phyloP scores from a whole-genome alignment of 2,113 vertebrate species.

The Natator depressus region DNA sequence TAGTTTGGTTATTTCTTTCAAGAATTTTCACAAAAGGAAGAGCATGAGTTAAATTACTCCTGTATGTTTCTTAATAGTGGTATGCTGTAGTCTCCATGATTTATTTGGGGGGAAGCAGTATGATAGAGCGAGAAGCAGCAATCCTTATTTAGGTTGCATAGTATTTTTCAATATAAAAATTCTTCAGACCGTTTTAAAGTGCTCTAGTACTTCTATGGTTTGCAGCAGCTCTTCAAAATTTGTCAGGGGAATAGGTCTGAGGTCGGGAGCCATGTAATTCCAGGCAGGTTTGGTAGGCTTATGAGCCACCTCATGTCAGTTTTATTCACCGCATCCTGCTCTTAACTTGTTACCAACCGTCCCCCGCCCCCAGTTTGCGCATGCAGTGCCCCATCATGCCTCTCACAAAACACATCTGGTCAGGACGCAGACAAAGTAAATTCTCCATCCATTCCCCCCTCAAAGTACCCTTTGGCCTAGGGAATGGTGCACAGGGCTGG shows the following conservation, averaged over 20 bases:
- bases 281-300: background rate
- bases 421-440: background rate
- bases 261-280: background rate
- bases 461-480: background rate
- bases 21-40: background rate
- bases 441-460: background rate
- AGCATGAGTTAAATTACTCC: background rate
- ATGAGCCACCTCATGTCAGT: background rate
- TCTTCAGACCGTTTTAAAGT: background rate
- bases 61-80: background rate
- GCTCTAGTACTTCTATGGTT: background rate
- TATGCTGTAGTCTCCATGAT: background rate
- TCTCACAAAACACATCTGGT: background rate
- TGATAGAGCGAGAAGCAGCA: background rate
- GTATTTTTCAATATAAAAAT: background rate
- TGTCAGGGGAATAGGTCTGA: no score
- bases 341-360: background rate
- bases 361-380: background rate
- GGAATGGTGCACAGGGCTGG: background rate
- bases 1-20: background rate
- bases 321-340: background rate
- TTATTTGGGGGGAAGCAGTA: background rate
- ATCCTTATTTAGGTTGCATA: background rate
- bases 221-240: background rate
- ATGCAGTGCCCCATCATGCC: background rate